Percentiles rank a stretch among this genome's conserved stretches.
Conservation (phyloP, 2,888 invertebrate species). For the Mythimna pallens region DNA sequence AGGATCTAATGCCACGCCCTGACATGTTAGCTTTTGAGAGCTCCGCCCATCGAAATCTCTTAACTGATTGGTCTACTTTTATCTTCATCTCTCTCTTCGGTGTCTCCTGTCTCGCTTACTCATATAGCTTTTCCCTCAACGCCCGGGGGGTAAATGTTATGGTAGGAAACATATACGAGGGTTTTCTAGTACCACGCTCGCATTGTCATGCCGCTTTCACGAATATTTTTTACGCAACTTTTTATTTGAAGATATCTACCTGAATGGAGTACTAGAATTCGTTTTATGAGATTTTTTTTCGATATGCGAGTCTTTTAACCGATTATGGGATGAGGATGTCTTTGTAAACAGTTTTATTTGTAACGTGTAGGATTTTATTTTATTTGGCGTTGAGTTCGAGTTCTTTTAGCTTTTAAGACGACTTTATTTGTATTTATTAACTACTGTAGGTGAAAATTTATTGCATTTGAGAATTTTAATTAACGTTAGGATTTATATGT, state of each 20-base stretch:
- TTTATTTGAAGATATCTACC: conserved; percentile 87
- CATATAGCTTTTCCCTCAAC: conserved; percentile 88
- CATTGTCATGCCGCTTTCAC: conserved; percentile 84
- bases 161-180: conserved; percentile 90
- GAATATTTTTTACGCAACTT: conserved; percentile 88
- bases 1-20: conserved; percentile 90
- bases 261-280: conserved; percentile 89
- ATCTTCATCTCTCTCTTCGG: conserved; percentile 71
- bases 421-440: neutral
- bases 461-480: neutral
- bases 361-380: conserved; percentile 51
- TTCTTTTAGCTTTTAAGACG: neutral
- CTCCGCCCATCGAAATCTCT: conserved; percentile 80
- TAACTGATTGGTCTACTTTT: conserved; percentile 78
- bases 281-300: conserved; percentile 87
- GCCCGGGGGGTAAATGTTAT: conserved; percentile 91
- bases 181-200: conserved; percentile 85
- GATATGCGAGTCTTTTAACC: conserved; percentile 78
- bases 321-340: conserved; percentile 83
- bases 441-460: neutral
- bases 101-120: conserved; percentile 70
- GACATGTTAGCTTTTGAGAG: conserved; percentile 89
- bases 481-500: too few species aligned
- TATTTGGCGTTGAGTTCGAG: conserved; percentile 26
- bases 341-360: conserved; percentile 62